Evolutionary conservation across 2,797 vertebrate genomes (phyloP).

Genomic region (Eleutherodactylus coqui): DNA sequence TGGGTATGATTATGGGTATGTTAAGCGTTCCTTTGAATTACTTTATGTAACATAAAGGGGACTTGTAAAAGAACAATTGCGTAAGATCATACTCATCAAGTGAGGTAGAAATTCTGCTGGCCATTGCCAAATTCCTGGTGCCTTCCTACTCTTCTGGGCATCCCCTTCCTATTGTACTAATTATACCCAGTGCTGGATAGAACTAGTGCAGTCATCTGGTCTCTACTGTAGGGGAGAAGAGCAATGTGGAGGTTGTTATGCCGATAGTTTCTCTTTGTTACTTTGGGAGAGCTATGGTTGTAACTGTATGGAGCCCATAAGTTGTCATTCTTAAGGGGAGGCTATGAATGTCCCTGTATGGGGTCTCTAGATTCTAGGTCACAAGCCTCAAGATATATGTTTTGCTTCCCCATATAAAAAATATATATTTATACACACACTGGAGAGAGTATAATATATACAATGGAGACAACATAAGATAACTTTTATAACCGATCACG

Average conservation of each 20-base stretch:
- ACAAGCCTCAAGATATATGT: too few species aligned
- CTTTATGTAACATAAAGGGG: not conserved
- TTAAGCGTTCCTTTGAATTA: not conserved
- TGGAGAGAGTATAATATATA: too few species aligned
- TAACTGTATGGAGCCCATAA: not conserved
- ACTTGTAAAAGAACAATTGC: not conserved
- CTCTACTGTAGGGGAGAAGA: not conserved
- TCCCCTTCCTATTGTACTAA: not conserved
- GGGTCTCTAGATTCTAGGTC: too few species aligned
- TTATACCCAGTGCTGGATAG: not conserved
- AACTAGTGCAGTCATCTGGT: not conserved
- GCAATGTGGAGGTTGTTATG: too few species aligned
- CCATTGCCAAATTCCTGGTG: not conserved
- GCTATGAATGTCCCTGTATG: too few species aligned
- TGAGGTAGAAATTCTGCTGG: not conserved
- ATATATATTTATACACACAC: too few species aligned
- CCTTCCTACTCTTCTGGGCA: not conserved
- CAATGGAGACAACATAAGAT: too few species aligned
- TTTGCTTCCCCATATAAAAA: too few species aligned
- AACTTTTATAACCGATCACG: too few species aligned
- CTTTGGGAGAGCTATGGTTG: not conserved
- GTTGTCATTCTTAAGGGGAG: not conserved
- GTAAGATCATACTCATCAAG: not conserved
- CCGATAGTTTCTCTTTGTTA: not conserved
- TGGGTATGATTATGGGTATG: not conserved